Evolutionary conservation across 2,797 vertebrate genomes (phyloP).

Genomic region (Mus minutoides): DNA sequence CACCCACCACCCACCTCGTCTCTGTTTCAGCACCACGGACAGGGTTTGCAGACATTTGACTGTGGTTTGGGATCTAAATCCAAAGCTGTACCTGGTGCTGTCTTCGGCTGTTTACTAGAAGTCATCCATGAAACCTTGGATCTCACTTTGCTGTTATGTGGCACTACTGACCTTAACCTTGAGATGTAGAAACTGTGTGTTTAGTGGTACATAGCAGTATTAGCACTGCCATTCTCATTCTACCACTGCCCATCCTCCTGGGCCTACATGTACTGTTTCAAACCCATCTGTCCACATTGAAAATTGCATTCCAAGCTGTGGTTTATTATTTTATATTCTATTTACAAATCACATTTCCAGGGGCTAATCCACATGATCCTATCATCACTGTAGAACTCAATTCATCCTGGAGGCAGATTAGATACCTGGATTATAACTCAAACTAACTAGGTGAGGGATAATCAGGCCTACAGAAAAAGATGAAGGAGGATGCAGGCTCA

Average conservation of each 20-base stretch:
- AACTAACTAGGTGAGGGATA: slow-evolving; percentile 14
- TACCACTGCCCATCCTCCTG: neutral
- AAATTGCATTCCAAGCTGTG: slow-evolving; percentile 33
- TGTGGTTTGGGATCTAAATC: neutral
- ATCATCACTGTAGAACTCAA: slow-evolving; percentile 61
- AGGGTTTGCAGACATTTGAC: neutral
- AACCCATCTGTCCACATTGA: slow-evolving; percentile 53
- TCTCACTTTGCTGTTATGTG: neutral
- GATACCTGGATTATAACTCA: slow-evolving; percentile 24
- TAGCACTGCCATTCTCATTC: neutral
- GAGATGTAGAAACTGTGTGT: neutral
- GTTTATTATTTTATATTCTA: slow-evolving; percentile 74
- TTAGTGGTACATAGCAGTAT: neutral
- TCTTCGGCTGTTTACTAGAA: neutral
- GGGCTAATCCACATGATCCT: slow-evolving; percentile 54
- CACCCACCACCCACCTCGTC: too few relatives aligned
- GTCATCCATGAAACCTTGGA: neutral
- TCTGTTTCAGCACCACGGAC: slow-evolving; percentile 76
- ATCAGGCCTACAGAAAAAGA: neutral
- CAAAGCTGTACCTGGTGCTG: neutral
- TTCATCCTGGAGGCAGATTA: slow-evolving; percentile 58
- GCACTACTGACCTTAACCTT: neutral
- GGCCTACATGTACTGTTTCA: neutral
- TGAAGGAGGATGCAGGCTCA: neutral
- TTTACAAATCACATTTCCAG: slow-evolving; percentile 63